These are phyloP conservation scores for Montipora sp. DNA, from an alignment of 64 coral and sea anemone genomes.

Conservation along the genomic window DNA sequence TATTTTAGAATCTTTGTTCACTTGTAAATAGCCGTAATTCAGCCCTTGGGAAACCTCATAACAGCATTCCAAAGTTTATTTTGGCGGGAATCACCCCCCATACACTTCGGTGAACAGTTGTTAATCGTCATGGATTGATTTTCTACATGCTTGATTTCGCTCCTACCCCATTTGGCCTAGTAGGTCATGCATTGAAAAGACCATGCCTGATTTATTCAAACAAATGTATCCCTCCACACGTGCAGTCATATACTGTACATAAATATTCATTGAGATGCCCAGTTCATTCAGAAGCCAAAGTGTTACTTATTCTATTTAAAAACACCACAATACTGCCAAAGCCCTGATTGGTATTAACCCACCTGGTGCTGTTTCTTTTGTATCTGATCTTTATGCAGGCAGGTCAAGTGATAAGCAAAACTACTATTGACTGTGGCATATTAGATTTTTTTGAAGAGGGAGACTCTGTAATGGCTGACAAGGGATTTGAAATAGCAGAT, in stretches of 20 bases:
- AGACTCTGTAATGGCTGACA: constrained; percentile 66
- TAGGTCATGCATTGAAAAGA: constrained; percentile 37
- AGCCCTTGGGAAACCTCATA: too few species aligned
- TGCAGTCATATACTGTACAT: constrained; percentile 22
- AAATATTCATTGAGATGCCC: constrained; percentile 4
- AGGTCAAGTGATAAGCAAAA: constrained; percentile 1
- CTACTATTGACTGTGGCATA: neutral
- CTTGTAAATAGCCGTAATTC: too few species aligned
- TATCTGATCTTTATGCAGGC: constrained; percentile 19
- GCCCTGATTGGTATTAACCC: neutral
- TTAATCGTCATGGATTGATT: constrained; percentile 30
- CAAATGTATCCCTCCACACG: constrained; percentile 12
- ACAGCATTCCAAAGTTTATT: too few species aligned
- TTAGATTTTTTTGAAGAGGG: constrained; percentile 15
- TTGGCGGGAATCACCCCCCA: neutral
- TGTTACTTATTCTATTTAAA: constrained; percentile 11
- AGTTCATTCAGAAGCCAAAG: constrained; percentile 26
- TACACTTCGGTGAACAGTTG: too few species aligned
- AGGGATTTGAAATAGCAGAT: constrained; percentile 51
- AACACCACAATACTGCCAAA: constrained; percentile 25
- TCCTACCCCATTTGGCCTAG: constrained; percentile 54
- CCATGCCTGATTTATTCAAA: constrained; percentile 50
- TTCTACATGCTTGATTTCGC: constrained; percentile 29
- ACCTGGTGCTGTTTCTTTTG: constrained; percentile 12
- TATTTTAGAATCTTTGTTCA: too few species aligned